Evolutionary conservation across 2,797 vertebrate genomes (phyloP), one percentile per base, ranked within the genome.

Genomic region (Paratrypauchen microcephalus): DNA sequence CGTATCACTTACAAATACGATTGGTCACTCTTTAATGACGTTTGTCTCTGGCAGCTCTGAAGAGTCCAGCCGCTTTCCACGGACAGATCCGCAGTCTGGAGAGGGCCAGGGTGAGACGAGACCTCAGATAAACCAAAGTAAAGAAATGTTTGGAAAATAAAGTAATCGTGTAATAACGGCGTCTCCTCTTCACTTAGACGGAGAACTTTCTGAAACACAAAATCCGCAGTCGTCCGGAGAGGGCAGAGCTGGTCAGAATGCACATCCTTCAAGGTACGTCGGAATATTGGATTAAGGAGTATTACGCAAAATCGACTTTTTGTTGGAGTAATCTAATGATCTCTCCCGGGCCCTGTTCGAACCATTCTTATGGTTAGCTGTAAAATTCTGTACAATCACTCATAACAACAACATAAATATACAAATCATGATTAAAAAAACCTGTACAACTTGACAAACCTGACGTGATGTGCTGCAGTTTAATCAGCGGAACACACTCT

Each of bases 161-260:
- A 39, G 12, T 28, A 16, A 19, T 48, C 9, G 18, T 47, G 62
- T 7, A 32, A 32, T 60, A 60, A 60, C 56, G 3, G 15, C n/a
- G 28, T 60, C 7, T 52, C 23, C 26, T 28, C n/a, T 6, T 45
- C 4, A 8, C 66, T 30, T 63, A 99, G 97, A 99, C 98, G 1
- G 98, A 99, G 86, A 98, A 98, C 87, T 99, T 98, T 87, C 88
- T 99, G 88, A 99, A 99, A 91, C 97, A 99, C 90, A 99, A 99
- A 92, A 99, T 99, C 83, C 94, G 98, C 73, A 99, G 96, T 86
- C 92, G 98, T 72, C 98, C 98, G 0, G 97, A 99, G 83, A 94
- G 97, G 72, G 95, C 98, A 0, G 98, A 99, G 89, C 92, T 99
- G 84, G 96, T 99, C 88, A 96, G 97, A 88, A 99, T 99, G 98